Evolutionary conservation across 30 jellyfish, hydroid and myxozoan genomes (phyloP).

Genomic region (Rhopilema esculentum): DNA sequence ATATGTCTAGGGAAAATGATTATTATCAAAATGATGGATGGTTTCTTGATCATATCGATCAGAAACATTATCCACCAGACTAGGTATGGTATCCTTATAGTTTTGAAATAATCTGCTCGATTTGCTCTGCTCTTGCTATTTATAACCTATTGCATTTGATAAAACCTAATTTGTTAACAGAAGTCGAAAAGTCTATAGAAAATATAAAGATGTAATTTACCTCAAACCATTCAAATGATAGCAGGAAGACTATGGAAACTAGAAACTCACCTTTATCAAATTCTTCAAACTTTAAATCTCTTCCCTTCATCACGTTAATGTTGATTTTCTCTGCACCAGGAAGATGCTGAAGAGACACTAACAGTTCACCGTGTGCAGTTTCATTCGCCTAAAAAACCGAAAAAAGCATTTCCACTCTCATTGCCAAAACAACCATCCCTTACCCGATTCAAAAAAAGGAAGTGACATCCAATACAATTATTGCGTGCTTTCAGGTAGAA

Average conservation of each 20-base stretch:
- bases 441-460: too few species aligned
- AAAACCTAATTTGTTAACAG: not conserved
- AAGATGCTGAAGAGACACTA: conserved; percentile 74
- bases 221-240: too few species aligned
- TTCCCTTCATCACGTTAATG: conserved; percentile 71
- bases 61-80: too few species aligned
- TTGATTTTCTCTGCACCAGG: conserved; percentile 90
- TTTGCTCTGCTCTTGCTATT: too few species aligned
- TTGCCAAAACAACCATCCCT: too few species aligned
- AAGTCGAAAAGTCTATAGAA: too few species aligned
- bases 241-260: not conserved
- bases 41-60: too few species aligned
- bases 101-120: too few species aligned
- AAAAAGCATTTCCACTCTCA: not conserved
- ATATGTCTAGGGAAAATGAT: conserved; percentile 29
- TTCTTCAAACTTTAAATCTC: conserved; percentile 70
- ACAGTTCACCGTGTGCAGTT: conserved; percentile 64
- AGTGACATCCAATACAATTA: too few species aligned
- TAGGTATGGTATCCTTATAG: too few species aligned
- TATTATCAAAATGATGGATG: not conserved
- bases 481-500: too few species aligned
- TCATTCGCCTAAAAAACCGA: conserved; percentile 57
- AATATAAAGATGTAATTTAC: too few species aligned
- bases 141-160: not conserved
- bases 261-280: conserved; percentile 72